Percentiles rank a stretch among this genome's conserved stretches.
phyloP scores from a whole-genome alignment of 2,797 vertebrate species.

The Sphaeramia orbicularis region DNA sequence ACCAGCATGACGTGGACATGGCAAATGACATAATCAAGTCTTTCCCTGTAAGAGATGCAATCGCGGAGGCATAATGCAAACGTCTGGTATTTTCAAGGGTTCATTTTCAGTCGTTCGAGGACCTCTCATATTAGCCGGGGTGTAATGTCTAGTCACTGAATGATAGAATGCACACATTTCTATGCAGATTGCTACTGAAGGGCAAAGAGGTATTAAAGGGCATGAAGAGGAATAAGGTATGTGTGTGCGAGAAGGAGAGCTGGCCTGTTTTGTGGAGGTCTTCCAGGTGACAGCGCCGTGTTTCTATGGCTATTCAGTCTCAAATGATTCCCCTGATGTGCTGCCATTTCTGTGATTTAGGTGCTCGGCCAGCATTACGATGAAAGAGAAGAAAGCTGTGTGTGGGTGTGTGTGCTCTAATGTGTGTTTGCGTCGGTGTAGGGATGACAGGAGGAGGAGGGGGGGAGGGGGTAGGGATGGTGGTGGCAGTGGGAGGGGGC shows the following conservation, averaged over 20 bases:
- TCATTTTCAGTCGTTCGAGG: conserved; percentile 76
- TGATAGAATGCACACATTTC: conserved; percentile 83
- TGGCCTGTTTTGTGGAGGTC: conserved; percentile 72
- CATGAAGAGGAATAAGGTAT: conserved; percentile 70
- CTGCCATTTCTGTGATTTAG: conserved; percentile 86
- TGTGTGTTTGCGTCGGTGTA: conserved; percentile 38
- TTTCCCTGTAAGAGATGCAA: conserved; percentile 79
- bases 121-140: conserved; percentile 75
- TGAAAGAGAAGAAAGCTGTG: conserved; percentile 71
- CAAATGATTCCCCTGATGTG: conserved; percentile 86
- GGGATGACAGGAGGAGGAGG: conserved; percentile 39
- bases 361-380: conserved; percentile 74
- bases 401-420: conserved; percentile 19
- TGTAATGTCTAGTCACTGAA: conserved; percentile 81
- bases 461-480: background rate
- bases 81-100: conserved; percentile 79
- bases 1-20: conserved; percentile 84
- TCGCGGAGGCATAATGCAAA: conserved; percentile 79
- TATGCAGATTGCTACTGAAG: conserved; percentile 84
- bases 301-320: conserved; percentile 82
- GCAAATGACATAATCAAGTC: conserved; percentile 86
- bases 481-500: too few species aligned
- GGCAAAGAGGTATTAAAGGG: conserved; percentile 83
- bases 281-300: conserved; percentile 82
- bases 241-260: conserved; percentile 52